Percentiles rank a stretch among this genome's conserved stretches.
Evolutionary conservation across 2,113 vertebrate genomes (phyloP).

Genomic region (Camelus bactrianus): DNA sequence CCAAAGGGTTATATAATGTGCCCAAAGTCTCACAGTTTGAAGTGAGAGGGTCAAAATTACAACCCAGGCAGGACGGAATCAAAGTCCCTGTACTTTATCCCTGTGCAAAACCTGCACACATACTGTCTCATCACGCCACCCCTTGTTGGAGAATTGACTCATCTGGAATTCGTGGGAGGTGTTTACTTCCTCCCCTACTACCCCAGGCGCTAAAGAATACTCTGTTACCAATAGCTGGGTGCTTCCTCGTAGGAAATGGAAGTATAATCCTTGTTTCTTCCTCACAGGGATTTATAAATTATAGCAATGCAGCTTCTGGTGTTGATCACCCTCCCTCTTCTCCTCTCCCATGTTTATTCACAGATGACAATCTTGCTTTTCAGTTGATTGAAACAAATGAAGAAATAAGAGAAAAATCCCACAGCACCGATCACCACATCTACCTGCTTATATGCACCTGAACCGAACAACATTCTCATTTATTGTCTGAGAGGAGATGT

Average conservation of each 20-base stretch:
- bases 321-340: too few species aligned
- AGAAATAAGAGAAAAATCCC: background rate
- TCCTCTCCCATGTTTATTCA: background rate
- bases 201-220: background rate
- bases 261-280: background rate
- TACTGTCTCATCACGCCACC: background rate
- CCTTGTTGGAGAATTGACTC: background rate
- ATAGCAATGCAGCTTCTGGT: background rate
- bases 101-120: fast-evolving
- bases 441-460: background rate
- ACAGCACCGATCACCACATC: background rate
- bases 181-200: background rate
- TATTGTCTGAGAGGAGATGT: background rate
- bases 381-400: background rate
- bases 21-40: background rate
- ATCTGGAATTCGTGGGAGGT: background rate
- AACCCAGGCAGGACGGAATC: background rate
- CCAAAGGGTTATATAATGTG: background rate
- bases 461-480: background rate
- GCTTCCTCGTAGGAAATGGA: background rate
- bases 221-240: background rate
- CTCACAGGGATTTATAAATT: background rate
- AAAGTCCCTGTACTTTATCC: background rate
- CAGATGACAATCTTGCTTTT: background rate
- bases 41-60: background rate